These are phyloP conservation scores for Lottia scabra DNA, from an alignment of 2,888 invertebrate genomes.

Conservation along the genomic window DNA sequence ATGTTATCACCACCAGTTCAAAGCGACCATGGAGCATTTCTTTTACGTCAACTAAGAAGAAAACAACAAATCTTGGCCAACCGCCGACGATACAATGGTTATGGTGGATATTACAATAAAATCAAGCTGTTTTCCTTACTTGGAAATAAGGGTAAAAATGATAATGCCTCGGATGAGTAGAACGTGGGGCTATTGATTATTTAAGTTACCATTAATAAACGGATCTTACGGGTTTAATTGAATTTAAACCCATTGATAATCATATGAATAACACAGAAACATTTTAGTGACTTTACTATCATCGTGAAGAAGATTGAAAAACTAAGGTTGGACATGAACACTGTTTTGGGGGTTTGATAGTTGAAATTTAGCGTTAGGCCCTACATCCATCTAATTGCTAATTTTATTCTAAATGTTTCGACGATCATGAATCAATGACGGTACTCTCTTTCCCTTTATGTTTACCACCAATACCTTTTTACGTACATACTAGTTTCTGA, in stretches of 20 bases:
- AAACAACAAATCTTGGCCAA: background rate
- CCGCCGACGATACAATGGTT: background rate
- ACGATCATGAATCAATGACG: too few relatives aligned
- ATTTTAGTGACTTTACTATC: too few relatives aligned
- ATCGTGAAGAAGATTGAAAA: too few relatives aligned
- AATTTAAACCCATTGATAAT: conserved; percentile 1
- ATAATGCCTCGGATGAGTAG: too few relatives aligned
- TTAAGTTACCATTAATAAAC: background rate
- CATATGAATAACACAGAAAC: background rate
- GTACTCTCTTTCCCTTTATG: too few relatives aligned
- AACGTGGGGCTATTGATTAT: background rate
- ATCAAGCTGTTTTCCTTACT: conserved; percentile 16
- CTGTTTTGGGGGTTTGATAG: too few relatives aligned
- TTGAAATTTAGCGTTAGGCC: too few relatives aligned
- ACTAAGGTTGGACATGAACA: too few relatives aligned
- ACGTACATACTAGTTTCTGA: too few relatives aligned
- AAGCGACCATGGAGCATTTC: background rate
- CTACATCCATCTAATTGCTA: too few relatives aligned
- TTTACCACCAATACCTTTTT: too few relatives aligned
- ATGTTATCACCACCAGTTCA: background rate
- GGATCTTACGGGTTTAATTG: background rate
- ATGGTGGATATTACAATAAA: conserved; percentile 16
- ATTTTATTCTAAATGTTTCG: too few relatives aligned
- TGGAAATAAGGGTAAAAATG: background rate
- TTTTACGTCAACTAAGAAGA: background rate